phyloP scores from a whole-genome alignment of 2,888 invertebrate genomes.

The Drosophila eohydei region DNA sequence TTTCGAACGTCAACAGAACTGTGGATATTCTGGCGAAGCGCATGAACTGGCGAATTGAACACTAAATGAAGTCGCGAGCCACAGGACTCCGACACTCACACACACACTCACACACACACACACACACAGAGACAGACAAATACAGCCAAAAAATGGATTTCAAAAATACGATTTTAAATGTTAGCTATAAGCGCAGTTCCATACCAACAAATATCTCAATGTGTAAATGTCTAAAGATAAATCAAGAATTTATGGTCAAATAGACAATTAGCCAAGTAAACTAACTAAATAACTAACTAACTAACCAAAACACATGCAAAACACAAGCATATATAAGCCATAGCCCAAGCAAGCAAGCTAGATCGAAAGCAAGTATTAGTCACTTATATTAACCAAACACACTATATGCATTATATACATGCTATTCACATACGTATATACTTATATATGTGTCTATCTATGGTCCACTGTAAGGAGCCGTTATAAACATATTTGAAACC shows the following conservation, averaged over 20 bases:
- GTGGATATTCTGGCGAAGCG: slow-evolving; percentile 29
- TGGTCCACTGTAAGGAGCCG: slow-evolving; percentile 5
- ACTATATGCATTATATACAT: not conserved
- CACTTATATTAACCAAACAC: not conserved
- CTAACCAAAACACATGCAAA: not conserved
- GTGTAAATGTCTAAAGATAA: slow-evolving; percentile 45
- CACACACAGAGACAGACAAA: not conserved
- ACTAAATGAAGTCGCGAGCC: not conserved
- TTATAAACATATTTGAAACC: slow-evolving; percentile 6
- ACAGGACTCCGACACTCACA: not conserved
- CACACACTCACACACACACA: not conserved
- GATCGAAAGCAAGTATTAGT: not conserved
- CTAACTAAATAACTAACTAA: not conserved
- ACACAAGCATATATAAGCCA: slow-evolving; percentile 4
- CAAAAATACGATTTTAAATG: slow-evolving; percentile 50
- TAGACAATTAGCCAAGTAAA: slow-evolving; percentile 48
- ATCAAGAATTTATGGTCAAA: slow-evolving; percentile 48
- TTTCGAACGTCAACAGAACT: slow-evolving; percentile 27
- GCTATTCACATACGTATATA: not conserved
- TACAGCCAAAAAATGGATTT: not conserved
- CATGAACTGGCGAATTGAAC: not conserved
- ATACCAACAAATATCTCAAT: slow-evolving; percentile 26
- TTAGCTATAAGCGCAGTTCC: slow-evolving; percentile 42
- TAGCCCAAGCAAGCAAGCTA: slow-evolving; percentile 18
- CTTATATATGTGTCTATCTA: slow-evolving; percentile 4